Conservation (phyloP, 2,888 invertebrate genomes). For the Thelaira solivaga region DNA sequence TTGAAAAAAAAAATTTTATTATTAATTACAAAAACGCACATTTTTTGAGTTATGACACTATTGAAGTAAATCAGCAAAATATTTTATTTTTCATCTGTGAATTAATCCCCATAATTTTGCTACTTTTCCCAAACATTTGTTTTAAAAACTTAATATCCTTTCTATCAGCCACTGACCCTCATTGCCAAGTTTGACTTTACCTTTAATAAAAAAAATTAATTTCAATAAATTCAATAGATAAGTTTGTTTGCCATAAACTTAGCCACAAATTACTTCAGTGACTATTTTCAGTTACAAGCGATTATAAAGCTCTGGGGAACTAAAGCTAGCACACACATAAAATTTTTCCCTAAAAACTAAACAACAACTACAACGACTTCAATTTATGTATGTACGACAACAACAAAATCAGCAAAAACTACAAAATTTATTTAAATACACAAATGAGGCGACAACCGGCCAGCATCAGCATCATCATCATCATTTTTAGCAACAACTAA, state of each 20-base stretch:
- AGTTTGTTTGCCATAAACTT: conserved; percentile 26
- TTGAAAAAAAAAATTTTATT: no score
- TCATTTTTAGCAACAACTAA: conserved; percentile 10
- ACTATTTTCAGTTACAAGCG: background rate
- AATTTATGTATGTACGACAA: background rate
- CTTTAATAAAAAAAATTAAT: background rate
- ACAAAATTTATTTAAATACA: conserved; percentile 24
- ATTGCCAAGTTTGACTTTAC: background rate
- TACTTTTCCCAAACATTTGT: no score
- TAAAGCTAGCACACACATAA: background rate
- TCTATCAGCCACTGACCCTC: no score
- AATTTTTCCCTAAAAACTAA: conserved; percentile 4
- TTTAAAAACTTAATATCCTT: no score
- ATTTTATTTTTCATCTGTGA: no score
- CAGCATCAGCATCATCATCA: conserved; percentile 5
- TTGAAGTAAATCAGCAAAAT: no score
- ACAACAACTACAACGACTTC: conserved; percentile 14
- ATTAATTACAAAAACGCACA: no score
- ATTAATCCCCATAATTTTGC: no score
- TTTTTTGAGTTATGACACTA: no score
- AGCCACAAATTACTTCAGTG: conserved; percentile 16
- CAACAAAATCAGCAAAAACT: conserved; percentile 12
- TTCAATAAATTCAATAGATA: conserved; percentile 23
- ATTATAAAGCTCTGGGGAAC: conserved; percentile 10
- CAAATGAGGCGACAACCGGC: background rate